Base-by-base conservation (phyloP, 2,888 invertebrate genomes). In the Calephelis perditalis region DNA sequence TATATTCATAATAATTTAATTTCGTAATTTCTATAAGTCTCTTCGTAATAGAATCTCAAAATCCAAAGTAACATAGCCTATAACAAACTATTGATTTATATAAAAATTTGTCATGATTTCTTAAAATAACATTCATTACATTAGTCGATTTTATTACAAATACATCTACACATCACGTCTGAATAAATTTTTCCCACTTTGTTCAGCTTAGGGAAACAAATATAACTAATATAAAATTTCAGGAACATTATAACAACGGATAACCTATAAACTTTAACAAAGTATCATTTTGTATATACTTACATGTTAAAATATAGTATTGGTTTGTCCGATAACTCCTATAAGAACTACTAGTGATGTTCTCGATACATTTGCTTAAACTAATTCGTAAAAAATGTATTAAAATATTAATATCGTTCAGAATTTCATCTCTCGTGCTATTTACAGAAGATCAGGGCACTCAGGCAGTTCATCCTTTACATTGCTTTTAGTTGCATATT, bases 381-480 rank as follows among this genome's bases (percentile, higher is more conserved):
- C 49, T 49, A 75, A 71, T 56, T 55, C 45, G 76, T 81, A 82
- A 63, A 81, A 81, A 74, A 70, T 78, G 73, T 86, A 87, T 79
- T 85, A 86, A 84, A 86, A 86, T 84, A 86, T 83, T 77, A 84
- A 81, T 84, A 84, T 83, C 83, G 83, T 86, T 85, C 85, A 85
- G 79, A 83, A 82, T 80, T 63, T 78, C 75, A 68, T 74, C 81
- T 84, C 82, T 84, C 85, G 79, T 71, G 67, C 67, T 79, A 76
- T 80, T 67, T 79, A 80, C 78, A 81, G 66, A 68, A 67, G 71
- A 74, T 72, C 67, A 63, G 66, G 63, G 62, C 65, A 63, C 65
- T 58, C 61, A 58, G 63, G 63, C 66, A 68, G 63, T 58, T 61
- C 65, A 68, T 62, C 61, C 69, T 70, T 67, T 62, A 66, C 68